Evolutionary conservation across 2,888 invertebrate species (phyloP).

Genomic region (Ichneumoninae sp.): DNA sequence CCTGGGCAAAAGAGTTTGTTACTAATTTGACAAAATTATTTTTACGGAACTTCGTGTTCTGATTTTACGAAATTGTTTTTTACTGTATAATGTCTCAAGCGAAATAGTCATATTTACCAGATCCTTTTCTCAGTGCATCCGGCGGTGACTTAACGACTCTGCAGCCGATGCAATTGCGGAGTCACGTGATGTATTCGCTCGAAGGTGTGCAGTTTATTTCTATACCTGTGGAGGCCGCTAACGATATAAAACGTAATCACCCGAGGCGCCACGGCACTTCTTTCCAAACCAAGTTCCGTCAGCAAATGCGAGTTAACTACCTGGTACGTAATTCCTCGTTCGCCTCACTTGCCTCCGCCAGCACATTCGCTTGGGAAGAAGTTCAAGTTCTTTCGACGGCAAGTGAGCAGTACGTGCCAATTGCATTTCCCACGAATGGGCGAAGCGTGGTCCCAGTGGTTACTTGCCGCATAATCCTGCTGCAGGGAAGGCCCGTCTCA

Average conservation of each 20-base stretch:
- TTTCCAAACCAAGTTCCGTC: neutral
- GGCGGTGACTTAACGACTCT: too few species aligned
- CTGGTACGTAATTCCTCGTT: neutral
- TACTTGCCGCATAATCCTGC: neutral
- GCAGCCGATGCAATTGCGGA: too few species aligned
- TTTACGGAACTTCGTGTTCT: too few species aligned
- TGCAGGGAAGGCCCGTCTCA: too few species aligned
- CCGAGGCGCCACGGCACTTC: neutral
- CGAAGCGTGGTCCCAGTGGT: neutral
- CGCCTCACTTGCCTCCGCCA: neutral
- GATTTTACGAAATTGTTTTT: too few species aligned
- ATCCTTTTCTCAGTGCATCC: too few species aligned
- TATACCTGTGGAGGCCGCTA: neutral
- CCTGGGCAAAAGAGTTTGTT: too few species aligned
- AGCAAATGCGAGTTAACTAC: neutral
- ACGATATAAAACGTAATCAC: slow-evolving; percentile 10
- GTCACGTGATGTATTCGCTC: neutral
- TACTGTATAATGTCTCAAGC: too few species aligned
- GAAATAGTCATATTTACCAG: too few species aligned
- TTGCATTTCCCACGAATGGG: slow-evolving; percentile 7
- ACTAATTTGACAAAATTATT: too few species aligned
- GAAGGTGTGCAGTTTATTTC: neutral
- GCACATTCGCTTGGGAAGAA: neutral
- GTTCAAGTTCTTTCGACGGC: neutral
- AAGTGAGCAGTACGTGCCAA: slow-evolving; percentile 3